phyloP scores from a whole-genome alignment of 1,140 invertebrate species.

The Phymastichus coffea region DNA sequence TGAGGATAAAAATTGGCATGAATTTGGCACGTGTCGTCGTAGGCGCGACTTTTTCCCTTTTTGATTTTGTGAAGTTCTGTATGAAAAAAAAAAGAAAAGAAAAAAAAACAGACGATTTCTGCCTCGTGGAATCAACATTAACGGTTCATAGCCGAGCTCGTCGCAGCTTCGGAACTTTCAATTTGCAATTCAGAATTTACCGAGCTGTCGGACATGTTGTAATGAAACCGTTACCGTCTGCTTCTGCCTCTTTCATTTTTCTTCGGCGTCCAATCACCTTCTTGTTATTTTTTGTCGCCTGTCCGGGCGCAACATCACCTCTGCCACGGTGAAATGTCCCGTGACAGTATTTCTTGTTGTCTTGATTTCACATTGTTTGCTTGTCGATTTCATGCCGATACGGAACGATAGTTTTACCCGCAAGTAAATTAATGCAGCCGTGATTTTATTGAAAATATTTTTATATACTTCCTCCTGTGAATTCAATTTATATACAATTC shows the following conservation, averaged over 20 bases:
- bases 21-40: not conserved
- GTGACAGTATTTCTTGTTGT: slow-evolving; percentile 8
- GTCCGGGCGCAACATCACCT: not conserved
- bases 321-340: not conserved
- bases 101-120: not conserved
- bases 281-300: not conserved
- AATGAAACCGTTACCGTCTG: slow-evolving; percentile 24
- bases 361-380: not conserved
- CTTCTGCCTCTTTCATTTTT: slow-evolving; percentile 11
- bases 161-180: not conserved
- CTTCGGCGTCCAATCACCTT: not conserved
- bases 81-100: too few species aligned
- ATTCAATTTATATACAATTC: too few species aligned
- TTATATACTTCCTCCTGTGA: too few species aligned
- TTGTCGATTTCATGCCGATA: slow-evolving; percentile 2
- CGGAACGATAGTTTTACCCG: slow-evolving; percentile 7
- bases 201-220: slow-evolving; percentile 10
- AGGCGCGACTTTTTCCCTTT: too few species aligned
- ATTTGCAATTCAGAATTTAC: slow-evolving; percentile 26
- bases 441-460: too few species aligned
- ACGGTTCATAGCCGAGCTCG: slow-evolving; percentile 10
- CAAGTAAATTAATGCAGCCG: too few species aligned
- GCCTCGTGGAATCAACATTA: slow-evolving; percentile 13
- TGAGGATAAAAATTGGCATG: too few species aligned
- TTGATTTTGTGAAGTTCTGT: too few species aligned